Conservation (phyloP, 2,113 vertebrate species). For the Leucoraja erinaceus region DNA sequence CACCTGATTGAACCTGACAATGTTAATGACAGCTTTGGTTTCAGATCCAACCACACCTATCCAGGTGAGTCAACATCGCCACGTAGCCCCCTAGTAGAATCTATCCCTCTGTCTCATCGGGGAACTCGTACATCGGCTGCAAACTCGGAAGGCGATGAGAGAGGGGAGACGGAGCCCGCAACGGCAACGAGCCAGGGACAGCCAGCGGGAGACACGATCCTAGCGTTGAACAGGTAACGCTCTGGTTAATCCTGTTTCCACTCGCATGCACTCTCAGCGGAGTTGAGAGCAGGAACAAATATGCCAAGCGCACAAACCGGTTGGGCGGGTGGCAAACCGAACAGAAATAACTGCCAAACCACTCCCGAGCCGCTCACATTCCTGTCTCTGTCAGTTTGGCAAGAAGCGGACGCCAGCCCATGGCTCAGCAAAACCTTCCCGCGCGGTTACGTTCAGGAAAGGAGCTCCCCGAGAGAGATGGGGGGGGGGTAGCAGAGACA, state of each 20-base stretch:
- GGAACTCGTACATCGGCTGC: background rate
- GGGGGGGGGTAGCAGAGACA: constrained; percentile 44
- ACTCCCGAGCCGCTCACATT: background rate
- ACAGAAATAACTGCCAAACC: background rate
- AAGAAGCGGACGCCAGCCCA: constrained; percentile 43
- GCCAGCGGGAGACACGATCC: background rate
- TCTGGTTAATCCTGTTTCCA: background rate
- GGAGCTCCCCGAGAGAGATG: constrained; percentile 47
- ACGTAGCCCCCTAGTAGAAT: background rate
- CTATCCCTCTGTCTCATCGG: background rate
- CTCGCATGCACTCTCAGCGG: background rate
- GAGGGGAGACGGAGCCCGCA: constrained; percentile 26
- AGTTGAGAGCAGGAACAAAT: background rate
- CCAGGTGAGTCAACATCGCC: background rate
- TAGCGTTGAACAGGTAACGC: background rate
- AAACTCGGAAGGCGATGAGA: background rate
- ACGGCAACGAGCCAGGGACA: background rate
- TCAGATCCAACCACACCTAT: background rate
- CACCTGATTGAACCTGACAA: background rate
- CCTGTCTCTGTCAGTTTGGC: constrained; percentile 8
- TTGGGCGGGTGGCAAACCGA: background rate
- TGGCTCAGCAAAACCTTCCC: constrained; percentile 50
- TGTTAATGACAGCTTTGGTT: background rate
- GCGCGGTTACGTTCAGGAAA: constrained; percentile 56
- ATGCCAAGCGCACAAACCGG: background rate